These are phyloP conservation scores for Oasisia sp. DNA, from an alignment of 2,888 invertebrate species.

Conservation along the genomic window DNA sequence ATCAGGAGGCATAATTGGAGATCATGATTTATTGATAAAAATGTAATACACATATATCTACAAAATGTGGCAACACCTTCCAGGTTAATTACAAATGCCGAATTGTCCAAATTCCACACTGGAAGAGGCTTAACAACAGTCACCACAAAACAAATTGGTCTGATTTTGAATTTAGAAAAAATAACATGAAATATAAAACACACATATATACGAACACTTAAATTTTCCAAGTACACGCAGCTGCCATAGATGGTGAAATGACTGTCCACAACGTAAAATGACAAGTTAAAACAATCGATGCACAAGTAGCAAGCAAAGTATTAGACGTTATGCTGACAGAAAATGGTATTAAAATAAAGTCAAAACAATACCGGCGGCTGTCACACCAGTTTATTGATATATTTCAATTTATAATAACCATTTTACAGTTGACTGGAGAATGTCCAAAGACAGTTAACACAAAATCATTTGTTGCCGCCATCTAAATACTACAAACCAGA, in stretches of 20 bases:
- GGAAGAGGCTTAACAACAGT: neutral
- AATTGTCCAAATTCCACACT: neutral
- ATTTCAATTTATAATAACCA: neutral
- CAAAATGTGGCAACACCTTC: slow-evolving; percentile 10
- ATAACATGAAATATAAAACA: neutral
- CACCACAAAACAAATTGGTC: neutral
- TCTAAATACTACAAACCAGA: neutral
- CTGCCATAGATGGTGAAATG: slow-evolving; percentile 1
- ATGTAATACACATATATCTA: slow-evolving; percentile 14
- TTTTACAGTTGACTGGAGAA: neutral
- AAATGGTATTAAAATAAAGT: neutral
- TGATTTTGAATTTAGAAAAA: slow-evolving; percentile 14
- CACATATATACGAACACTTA: neutral
- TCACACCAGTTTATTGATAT: slow-evolving; percentile 3
- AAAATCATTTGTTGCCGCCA: neutral
- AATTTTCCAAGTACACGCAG: neutral
- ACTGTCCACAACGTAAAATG: neutral
- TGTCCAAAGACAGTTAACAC: neutral
- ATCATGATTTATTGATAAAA: slow-evolving; percentile 17
- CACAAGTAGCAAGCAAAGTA: neutral
- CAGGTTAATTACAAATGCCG: neutral
- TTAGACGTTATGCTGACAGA: neutral
- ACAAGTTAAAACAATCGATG: neutral
- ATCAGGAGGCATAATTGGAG: neutral
- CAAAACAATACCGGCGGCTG: slow-evolving; percentile 13